Percentiles rank a stretch among this genome's conserved stretches.
phyloP scores from a whole-genome alignment of 1,140 invertebrate genomes.

The Euura lappo region DNA sequence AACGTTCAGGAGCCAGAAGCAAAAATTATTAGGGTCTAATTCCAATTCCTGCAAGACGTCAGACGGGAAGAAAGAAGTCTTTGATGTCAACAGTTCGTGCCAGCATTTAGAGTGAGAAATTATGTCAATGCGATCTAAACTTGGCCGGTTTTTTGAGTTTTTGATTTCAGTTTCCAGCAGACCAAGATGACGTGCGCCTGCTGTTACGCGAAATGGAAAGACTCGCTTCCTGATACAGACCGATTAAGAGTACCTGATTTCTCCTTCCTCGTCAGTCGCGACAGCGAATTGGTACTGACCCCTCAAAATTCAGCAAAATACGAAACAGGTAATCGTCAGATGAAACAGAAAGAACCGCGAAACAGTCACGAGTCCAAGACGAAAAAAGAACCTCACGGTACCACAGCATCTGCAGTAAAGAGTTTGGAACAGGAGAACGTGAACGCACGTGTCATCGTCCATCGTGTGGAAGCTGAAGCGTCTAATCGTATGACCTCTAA shows the following conservation, averaged over 20 bases:
- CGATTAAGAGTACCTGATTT: background rate
- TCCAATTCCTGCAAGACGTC: background rate
- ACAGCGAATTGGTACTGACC: background rate
- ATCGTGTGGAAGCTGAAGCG: too few relatives aligned
- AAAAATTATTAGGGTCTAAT: background rate
- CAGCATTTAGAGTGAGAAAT: background rate
- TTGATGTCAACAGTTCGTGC: constrained; percentile 1
- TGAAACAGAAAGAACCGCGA: too few relatives aligned
- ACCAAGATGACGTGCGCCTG: background rate
- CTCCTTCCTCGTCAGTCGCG: background rate
- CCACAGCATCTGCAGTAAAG: too few relatives aligned
- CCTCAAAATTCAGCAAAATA: background rate
- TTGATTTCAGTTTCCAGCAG: background rate
- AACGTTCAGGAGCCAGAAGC: background rate
- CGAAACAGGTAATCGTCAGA: background rate
- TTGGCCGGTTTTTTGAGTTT: background rate
- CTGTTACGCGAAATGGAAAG: constrained; percentile 6
- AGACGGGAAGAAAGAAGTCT: constrained; percentile 1
- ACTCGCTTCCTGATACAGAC: background rate
- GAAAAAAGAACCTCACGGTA: too few relatives aligned
- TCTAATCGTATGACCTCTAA: background rate
- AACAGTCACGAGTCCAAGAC: too few relatives aligned
- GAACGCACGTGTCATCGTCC: too few relatives aligned
- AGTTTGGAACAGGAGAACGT: too few relatives aligned
- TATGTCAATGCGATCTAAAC: background rate